A percentile compares a stretch with the other conserved stretches of the same genome.
Conservation (phyloP, 2,113 vertebrate genomes). For the Scolopax mira region DNA sequence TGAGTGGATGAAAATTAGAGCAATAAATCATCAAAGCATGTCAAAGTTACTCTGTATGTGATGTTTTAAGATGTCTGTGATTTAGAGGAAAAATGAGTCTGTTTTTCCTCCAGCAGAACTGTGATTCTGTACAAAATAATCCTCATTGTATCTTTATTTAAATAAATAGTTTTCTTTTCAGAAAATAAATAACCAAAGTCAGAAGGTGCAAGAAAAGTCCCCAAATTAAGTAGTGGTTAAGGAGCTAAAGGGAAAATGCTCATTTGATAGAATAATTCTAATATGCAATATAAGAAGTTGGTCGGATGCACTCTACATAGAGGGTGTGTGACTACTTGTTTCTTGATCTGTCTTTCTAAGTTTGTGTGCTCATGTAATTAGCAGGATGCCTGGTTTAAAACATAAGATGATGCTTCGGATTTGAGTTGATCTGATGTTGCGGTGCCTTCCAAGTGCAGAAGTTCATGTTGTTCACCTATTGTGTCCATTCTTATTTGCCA, state of each 20-base stretch:
- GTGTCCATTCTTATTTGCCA: neutral
- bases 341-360: neutral
- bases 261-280: neutral
- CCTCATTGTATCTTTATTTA: neutral
- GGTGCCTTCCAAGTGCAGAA: neutral
- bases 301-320: neutral
- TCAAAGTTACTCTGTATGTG: neutral
- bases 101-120: neutral
- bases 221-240: neutral
- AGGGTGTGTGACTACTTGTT: neutral
- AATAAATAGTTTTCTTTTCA: neutral
- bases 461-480: neutral
- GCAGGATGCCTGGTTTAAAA: neutral
- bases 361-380: neutral
- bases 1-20: conserved; percentile 41
- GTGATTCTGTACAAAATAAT: neutral
- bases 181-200: neutral
- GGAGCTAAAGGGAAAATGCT: neutral
- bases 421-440: neutral
- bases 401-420: neutral
- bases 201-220: neutral
- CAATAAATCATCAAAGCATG: conserved; percentile 26
- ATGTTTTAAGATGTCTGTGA: conserved; percentile 5
- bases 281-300: neutral
- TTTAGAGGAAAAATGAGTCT: conserved; percentile 23